Conservation (phyloP, 2,888 invertebrate genomes). For the Ochropacha duplaris region DNA sequence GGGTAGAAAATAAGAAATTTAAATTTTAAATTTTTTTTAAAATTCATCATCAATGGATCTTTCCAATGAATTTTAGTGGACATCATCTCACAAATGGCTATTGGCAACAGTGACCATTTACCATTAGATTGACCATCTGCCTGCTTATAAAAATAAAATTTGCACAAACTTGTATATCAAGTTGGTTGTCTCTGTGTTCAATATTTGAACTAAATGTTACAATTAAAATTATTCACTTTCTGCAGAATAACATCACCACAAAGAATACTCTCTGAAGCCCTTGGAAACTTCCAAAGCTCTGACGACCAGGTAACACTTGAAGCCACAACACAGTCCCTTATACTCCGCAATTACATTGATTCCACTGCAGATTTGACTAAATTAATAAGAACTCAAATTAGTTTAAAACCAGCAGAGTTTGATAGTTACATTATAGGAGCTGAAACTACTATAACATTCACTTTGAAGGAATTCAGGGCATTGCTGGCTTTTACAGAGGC, state of each 20-base stretch:
- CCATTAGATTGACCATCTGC: too few species aligned
- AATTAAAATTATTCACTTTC: constrained; percentile 15
- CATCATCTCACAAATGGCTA: too few species aligned
- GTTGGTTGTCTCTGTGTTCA: too few species aligned
- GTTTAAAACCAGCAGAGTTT: constrained; percentile 88
- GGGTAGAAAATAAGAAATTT: too few species aligned
- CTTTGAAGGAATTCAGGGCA: constrained; percentile 92
- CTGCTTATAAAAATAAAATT: too few species aligned
- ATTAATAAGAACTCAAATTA: constrained; percentile 90
- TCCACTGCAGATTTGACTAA: constrained; percentile 85
- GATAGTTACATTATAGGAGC: constrained; percentile 84
- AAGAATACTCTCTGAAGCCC: constrained; percentile 87
- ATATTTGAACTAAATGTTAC: too few species aligned
- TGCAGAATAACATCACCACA: constrained; percentile 84
- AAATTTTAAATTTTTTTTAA: too few species aligned
- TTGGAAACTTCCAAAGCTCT: constrained; percentile 89
- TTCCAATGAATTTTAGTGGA: too few species aligned
- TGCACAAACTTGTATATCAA: too few species aligned
- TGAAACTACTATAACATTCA: constrained; percentile 91
- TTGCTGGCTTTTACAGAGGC: constrained; percentile 91
- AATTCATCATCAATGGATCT: too few species aligned
- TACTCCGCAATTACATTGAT: constrained; percentile 91
- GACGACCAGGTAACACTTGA: constrained; percentile 93
- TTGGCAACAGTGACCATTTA: too few species aligned
- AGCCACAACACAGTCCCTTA: constrained; percentile 84